phyloP scores from a whole-genome alignment of 1,140 invertebrate genomes.

The Drosophila tropicalis region DNA sequence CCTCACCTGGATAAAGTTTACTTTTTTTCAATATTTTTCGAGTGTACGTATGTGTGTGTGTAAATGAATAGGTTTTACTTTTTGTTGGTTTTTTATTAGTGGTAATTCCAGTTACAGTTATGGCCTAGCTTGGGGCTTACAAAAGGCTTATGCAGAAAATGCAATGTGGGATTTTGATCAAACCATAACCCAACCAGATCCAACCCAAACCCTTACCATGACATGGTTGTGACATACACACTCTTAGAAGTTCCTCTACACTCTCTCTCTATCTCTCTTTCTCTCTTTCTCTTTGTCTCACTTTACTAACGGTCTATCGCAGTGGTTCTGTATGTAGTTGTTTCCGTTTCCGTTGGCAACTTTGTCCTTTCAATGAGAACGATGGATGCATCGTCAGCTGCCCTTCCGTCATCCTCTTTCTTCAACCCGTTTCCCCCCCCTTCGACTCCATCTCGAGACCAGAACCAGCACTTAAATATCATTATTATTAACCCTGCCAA shows the following conservation, averaged over 20 bases:
- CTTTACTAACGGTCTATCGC: conserved; percentile 8
- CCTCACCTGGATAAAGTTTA: conserved; percentile 54
- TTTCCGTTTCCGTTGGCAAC: conserved; percentile 78
- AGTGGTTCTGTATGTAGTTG: conserved; percentile 54
- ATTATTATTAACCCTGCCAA: conserved; percentile 76
- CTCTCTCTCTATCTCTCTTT: neutral
- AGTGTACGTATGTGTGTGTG: conserved; percentile 58
- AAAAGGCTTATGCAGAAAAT: conserved; percentile 46
- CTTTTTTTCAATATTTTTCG: conserved; percentile 70
- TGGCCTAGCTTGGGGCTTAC: conserved; percentile 53
- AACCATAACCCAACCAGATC: neutral
- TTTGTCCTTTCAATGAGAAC: conserved; percentile 64
- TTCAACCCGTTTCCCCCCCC: neutral
- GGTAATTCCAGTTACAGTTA: conserved; percentile 79
- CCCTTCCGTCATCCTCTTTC: neutral
- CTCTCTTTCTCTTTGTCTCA: neutral
- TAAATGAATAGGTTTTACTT: conserved; percentile 51
- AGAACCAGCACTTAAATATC: conserved; percentile 67
- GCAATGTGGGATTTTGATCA: neutral
- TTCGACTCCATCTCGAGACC: conserved; percentile 3
- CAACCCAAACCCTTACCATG: neutral
- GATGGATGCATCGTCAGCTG: conserved; percentile 18
- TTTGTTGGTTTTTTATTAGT: conserved; percentile 46
- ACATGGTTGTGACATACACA: conserved; percentile 14
- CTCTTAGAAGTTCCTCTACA: neutral